These are phyloP conservation scores for Microcebus lehilahytsara DNA, from an alignment of 2,113 vertebrate genomes.

Conservation along the genomic window DNA sequence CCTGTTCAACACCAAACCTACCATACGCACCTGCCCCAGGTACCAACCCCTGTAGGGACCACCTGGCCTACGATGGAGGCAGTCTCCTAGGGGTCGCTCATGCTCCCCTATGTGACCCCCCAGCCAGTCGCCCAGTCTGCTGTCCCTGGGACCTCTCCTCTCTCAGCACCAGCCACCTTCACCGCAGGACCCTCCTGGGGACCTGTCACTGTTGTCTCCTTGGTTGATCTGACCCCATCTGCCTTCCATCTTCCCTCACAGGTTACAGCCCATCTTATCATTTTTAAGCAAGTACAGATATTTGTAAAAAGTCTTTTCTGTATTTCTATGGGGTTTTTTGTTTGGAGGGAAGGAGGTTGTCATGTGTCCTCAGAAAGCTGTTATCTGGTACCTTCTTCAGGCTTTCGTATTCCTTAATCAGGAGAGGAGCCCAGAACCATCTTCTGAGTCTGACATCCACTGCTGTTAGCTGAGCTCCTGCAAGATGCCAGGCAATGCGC, in stretches of 20 bases:
- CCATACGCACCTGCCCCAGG: background rate
- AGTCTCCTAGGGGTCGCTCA: no score
- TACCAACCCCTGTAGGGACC: background rate
- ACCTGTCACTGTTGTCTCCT: background rate
- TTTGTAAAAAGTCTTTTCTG: background rate
- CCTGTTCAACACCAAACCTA: background rate
- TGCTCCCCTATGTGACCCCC: background rate
- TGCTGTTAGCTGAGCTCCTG: background rate
- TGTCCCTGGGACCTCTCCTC: background rate
- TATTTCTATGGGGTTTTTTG: background rate
- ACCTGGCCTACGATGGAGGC: background rate
- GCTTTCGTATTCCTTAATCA: background rate
- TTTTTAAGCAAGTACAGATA: background rate
- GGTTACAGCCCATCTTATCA: background rate
- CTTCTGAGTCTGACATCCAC: background rate
- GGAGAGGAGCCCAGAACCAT: background rate
- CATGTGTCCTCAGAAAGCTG: background rate
- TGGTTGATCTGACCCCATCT: background rate
- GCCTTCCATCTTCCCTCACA: background rate
- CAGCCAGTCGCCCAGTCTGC: background rate
- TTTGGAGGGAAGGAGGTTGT: background rate
- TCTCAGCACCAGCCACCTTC: background rate
- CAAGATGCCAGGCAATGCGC: fast-evolving
- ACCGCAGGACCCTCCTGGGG: background rate
- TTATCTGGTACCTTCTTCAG: background rate